Evolutionary conservation across 2,113 vertebrate genomes (phyloP), one percentile per base, ranked within the genome.

Genomic region (Pandion haliaetus): DNA sequence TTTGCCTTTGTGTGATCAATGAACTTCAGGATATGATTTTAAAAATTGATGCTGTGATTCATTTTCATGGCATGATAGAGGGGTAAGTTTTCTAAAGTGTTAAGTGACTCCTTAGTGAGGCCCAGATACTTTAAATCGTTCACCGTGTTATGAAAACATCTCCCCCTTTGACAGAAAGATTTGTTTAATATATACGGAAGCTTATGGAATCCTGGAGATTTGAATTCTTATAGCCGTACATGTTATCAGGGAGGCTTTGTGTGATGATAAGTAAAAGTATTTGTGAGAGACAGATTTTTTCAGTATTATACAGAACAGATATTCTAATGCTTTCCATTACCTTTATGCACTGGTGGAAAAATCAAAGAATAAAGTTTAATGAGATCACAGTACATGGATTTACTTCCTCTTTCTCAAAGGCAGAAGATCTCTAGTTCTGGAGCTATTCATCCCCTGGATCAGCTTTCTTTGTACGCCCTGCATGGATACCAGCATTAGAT

Each of bases 121-220:
- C 42, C 23, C n/a, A 73, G 44, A 54, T 50, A 40, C 8, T 59
- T 67, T 78, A 44, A 96, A 59, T 77, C 15, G 44, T 50, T 71
- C 21, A 29, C n/a, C 3, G 6, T 50, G 21, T 42, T 63, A 71
- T 79, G 59, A 97, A 94, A 96, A 78, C 17, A 25, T 82, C 77
- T 59, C 72, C 55, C 76, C 6, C 49, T 74, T 87, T 88, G 89
- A 65, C 78, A 73, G 62, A 85, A 87, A 71, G 29, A 58, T 90
- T 92, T 82, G 17, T 86, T 97, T 86, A 96, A 76, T 96, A 42
- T 52, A 90, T 50, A 62, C 17, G 26, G 86, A 95, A 84, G 66
- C 42, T 95, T 90, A 80, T 34, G 52, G 31, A 95, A 55, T 40
- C 49, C 29, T 62, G n/a, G 70, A 90, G 57, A 95, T 92, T 89